A percentile compares a stretch with the other conserved stretches of the same genome.
Conservation (phyloP, 2,797 vertebrate species). For the Denticeps clupeoides region DNA sequence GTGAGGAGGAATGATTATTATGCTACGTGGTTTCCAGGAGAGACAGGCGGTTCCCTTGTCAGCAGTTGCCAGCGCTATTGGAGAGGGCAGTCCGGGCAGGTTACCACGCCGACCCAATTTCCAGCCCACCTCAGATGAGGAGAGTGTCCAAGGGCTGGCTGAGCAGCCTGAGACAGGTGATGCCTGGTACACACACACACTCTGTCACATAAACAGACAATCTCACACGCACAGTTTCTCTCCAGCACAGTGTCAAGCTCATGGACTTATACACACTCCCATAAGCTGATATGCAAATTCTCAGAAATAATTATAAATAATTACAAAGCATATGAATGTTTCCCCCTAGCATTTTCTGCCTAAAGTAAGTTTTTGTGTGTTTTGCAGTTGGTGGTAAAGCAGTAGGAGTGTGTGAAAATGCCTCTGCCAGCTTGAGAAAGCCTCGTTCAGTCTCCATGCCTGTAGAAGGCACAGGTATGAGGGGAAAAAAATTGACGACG, state of each 20-base stretch:
- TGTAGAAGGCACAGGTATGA: conserved; percentile 50
- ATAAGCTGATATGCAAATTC: neutral
- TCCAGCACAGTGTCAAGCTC: neutral
- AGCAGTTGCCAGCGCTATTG: conserved; percentile 61
- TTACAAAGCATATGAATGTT: neutral
- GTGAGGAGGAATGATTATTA: neutral
- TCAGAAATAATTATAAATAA: neutral
- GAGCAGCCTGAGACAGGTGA: conserved; percentile 65
- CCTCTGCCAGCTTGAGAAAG: conserved; percentile 39
- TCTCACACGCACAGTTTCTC: too few relatives aligned
- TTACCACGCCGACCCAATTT: conserved; percentile 50
- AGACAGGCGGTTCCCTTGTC: conserved; percentile 73
- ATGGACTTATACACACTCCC: neutral
- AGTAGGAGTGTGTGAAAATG: conserved; percentile 25
- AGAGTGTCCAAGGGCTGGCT: conserved; percentile 35
- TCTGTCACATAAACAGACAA: neutral
- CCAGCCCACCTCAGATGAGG: conserved; percentile 54
- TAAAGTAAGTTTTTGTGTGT: too few relatives aligned
- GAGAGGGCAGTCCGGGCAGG: conserved; percentile 48
- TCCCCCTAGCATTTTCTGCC: too few relatives aligned
- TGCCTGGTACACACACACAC: neutral
- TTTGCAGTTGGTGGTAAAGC: conserved; percentile 47
- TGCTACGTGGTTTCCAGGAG: conserved; percentile 50
- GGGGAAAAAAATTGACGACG: too few relatives aligned
- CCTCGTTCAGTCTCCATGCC: conserved; percentile 46